phyloP scores from a whole-genome alignment of 2,797 vertebrate genomes.

The Oreochromis mossambicus region DNA sequence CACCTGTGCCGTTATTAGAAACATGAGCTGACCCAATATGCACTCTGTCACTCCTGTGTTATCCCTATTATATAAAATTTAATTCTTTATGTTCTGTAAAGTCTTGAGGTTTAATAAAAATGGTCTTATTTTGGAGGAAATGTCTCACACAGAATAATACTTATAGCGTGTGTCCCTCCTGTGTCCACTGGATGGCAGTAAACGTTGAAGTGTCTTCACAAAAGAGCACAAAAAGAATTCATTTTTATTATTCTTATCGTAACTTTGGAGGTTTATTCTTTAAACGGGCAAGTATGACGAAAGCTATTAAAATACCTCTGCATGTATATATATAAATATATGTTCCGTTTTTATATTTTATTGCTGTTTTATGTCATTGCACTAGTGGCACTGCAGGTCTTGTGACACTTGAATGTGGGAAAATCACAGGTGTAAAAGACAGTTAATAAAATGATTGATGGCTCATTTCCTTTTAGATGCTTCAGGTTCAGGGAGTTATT shows the following conservation, averaged over 20 bases:
- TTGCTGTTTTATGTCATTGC: neutral
- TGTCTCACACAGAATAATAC: neutral
- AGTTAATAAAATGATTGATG: neutral
- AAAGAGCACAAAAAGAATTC: fast-evolving
- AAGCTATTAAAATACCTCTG: neutral
- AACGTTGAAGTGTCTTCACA: neutral
- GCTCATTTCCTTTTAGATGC: neutral
- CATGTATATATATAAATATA: neutral
- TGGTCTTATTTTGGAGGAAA: neutral
- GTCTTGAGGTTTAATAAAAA: neutral
- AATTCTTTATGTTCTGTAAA: fast-evolving
- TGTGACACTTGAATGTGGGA: neutral
- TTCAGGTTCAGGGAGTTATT: neutral
- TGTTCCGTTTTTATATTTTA: neutral
- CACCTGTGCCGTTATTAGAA: neutral
- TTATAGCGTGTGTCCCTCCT: neutral
- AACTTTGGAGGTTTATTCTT: neutral
- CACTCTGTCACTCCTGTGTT: neutral
- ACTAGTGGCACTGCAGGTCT: neutral
- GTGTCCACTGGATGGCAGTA: slow-evolving; percentile 46
- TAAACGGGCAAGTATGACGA: neutral
- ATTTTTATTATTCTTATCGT: neutral
- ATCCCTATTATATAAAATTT: neutral
- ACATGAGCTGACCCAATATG: neutral
- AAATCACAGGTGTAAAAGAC: neutral